Evolutionary conservation across 2,113 vertebrate species (phyloP).

Genomic region (Oriolus oriolus): DNA sequence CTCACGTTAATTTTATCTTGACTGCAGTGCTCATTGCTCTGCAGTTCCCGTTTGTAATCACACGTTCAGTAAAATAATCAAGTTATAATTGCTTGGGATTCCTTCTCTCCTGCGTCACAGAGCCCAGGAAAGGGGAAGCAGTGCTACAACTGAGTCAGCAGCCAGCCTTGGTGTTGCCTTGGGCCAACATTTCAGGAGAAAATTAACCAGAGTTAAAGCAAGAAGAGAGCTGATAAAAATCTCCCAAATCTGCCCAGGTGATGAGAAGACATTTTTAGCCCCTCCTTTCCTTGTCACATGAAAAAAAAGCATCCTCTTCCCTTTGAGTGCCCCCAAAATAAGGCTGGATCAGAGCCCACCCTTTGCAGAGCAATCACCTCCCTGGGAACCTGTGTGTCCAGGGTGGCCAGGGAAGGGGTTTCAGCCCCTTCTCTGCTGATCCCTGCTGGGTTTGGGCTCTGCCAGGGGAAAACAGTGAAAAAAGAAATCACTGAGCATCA

Average conservation of each 20-base stretch:
- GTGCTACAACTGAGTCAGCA: conserved; percentile 29
- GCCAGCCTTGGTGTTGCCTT: background rate
- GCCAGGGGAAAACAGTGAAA: background rate
- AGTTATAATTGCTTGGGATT: conserved; percentile 41
- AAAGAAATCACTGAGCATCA: background rate
- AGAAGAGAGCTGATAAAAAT: background rate
- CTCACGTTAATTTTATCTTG: background rate
- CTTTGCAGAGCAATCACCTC: background rate
- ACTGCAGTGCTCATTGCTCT: background rate
- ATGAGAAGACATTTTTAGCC: background rate
- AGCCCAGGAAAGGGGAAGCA: conserved; percentile 22
- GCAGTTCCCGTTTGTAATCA: background rate
- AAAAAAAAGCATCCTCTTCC: background rate
- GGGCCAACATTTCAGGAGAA: background rate
- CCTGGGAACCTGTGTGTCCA: accelerated
- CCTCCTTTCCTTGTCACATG: background rate
- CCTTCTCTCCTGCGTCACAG: conserved; percentile 5
- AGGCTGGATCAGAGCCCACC: background rate
- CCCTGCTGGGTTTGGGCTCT: background rate
- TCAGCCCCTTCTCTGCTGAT: background rate
- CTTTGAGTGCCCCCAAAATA: background rate
- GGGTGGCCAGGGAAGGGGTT: background rate
- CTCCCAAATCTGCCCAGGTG: background rate
- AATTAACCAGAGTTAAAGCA: background rate
- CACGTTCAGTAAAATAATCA: background rate